A percentile compares a stretch with the other conserved stretches of the same genome.
phyloP scores from a whole-genome alignment of 2,888 invertebrate species.

The Amphipyra tragopoginis region DNA sequence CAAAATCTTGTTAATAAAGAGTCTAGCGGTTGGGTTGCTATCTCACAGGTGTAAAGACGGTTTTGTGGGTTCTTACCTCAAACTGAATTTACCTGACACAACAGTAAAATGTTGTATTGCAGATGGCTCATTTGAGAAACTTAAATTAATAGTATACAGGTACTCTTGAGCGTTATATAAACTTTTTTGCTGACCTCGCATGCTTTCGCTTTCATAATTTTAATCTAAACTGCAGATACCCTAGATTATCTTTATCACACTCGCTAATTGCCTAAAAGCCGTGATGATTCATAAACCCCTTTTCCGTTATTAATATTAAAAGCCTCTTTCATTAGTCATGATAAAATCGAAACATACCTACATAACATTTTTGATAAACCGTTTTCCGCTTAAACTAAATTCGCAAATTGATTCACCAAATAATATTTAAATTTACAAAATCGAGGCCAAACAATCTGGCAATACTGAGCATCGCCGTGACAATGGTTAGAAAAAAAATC shows the following conservation, averaged over 20 bases:
- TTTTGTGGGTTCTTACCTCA: conserved; percentile 40
- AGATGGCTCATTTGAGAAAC: no score
- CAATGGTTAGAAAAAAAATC: conserved; percentile 71
- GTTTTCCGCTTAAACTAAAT: conserved; percentile 30
- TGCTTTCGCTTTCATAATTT: not conserved
- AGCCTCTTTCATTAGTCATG: conserved; percentile 28
- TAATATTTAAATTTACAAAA: conserved; percentile 45
- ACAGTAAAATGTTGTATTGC: not conserved
- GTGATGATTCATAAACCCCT: conserved; percentile 52
- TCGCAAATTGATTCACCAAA: conserved; percentile 46
- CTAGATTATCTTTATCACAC: not conserved
- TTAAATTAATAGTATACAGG: no score
- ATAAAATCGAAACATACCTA: not conserved
- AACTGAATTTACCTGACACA: conserved; percentile 34
- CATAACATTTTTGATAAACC: conserved; percentile 5
- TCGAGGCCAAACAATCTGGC: conserved; percentile 51
- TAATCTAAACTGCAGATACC: conserved; percentile 21
- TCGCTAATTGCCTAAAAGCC: conserved; percentile 31
- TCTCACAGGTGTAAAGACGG: conserved; percentile 49
- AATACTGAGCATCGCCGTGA: conserved; percentile 68
- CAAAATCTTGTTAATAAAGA: conserved; percentile 90
- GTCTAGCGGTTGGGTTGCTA: conserved; percentile 68
- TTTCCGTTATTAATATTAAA: conserved; percentile 42
- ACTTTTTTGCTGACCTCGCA: not conserved
- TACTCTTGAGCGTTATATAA: no score